Evolutionary conservation across 2,797 vertebrate species (phyloP).

Genomic region (Bradypus variegatus): DNA sequence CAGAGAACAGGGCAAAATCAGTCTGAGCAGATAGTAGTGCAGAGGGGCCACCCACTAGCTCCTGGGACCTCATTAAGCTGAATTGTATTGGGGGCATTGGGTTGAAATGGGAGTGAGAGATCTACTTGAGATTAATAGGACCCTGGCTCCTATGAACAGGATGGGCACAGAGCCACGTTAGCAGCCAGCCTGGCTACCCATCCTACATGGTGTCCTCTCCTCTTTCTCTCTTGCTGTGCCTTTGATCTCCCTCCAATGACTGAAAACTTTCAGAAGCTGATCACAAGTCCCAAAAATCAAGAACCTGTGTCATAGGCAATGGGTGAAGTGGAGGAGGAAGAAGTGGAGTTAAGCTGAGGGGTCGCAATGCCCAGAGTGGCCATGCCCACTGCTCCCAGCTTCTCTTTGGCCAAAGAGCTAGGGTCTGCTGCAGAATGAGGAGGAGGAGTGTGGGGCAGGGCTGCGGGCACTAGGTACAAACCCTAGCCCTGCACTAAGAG

Average conservation of each 20-base stretch:
- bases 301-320: not conserved
- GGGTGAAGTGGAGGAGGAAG: not conserved
- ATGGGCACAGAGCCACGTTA: not conserved
- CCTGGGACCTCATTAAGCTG: constrained; percentile 25
- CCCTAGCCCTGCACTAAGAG: not conserved
- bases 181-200: not conserved
- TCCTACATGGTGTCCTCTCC: not conserved
- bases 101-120: constrained; percentile 17
- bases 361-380: accelerated
- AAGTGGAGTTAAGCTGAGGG: not conserved
- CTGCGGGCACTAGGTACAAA: not conserved
- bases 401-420: not conserved
- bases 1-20: not conserved
- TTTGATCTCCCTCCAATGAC: not conserved
- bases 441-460: not conserved
- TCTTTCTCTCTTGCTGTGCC: not conserved
- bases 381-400: not conserved
- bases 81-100: not conserved
- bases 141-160: not conserved
- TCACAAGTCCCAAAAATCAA: not conserved
- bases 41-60: not conserved
- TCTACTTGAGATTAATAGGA: constrained; percentile 33
- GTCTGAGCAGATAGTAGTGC: not conserved
- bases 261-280: not conserved
- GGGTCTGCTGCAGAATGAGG: not conserved